Evolutionary conservation across 2,797 vertebrate species (phyloP).

Genomic region (Alectoris magna): DNA sequence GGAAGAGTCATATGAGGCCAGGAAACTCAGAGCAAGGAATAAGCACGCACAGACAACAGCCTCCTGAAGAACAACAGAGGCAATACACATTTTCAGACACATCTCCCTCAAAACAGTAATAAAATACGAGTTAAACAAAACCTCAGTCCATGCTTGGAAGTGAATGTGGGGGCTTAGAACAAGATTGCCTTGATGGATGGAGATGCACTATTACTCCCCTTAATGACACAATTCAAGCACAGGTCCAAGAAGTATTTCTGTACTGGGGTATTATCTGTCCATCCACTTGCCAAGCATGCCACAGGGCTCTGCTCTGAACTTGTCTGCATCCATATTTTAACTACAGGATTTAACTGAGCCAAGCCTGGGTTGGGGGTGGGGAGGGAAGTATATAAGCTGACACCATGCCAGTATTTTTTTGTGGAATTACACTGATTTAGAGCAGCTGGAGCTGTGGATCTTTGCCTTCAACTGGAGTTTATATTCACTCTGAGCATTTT

Average conservation of each 20-base stretch:
- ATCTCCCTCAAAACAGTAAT: not conserved
- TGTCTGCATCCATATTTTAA: not conserved
- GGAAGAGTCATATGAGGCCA: not conserved
- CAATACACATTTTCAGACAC: not conserved
- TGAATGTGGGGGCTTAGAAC: not conserved
- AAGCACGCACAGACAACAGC: not conserved
- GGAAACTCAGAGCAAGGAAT: not conserved
- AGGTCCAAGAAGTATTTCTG: not conserved
- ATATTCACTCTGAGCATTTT: not conserved
- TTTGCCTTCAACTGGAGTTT: not conserved
- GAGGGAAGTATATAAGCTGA: not conserved
- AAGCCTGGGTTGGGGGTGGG: not conserved
- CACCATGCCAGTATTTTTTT: not conserved
- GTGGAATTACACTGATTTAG: not conserved
- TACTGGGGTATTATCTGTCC: not conserved
- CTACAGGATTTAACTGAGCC: not conserved
- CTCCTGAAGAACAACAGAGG: not conserved
- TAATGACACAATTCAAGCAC: not conserved
- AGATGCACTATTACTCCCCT: not conserved
- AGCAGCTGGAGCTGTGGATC: not conserved
- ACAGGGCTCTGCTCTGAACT: not conserved
- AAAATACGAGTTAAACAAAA: not conserved
- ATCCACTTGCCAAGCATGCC: not conserved
- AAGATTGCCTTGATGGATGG: not conserved
- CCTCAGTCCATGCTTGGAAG: not conserved